Base-by-base conservation (phyloP, 2,888 invertebrate species). In the Stratiomys singularior region DNA sequence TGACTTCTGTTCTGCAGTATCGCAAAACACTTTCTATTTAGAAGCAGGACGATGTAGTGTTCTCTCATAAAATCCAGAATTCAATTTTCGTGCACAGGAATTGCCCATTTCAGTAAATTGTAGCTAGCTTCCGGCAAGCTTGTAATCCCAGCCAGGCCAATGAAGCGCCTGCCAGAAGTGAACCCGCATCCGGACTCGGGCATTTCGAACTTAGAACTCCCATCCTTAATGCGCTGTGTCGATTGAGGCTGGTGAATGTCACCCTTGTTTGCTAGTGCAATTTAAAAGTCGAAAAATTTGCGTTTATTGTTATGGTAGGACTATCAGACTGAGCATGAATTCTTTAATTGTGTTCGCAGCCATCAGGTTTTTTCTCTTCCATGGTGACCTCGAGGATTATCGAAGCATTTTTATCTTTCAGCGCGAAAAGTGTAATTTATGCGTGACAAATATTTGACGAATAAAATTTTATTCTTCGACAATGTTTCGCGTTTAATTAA, bases 91-190 rank as follows among this genome's bases (percentile, higher is more conserved):
- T 78, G 77, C 77, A 77, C 76, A 63, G 79, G 76, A 79, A 79
- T 79, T 77, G 79, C 79, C 79, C 77, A 79, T 79, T 79, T 79
- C 71, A 56, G 77, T 79, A 76, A 79, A 79, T 77, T 79, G 79
- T 79, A 72, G 77, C 74, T 74, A 77, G 76, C 77, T 77, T 78
- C 77, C 74, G 69, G 72, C 25, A 44, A 56, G 64, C 56, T 52
- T 69, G 63, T 56, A 58, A 46, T 71, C 66, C 71, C 60, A 66
- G 66, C 56, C 76, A 72, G 76, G 60, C 74, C 74, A 74, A 58
- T 58, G 60, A 30, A 4, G 27, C 23, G 25, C 0, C 23, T 5
- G 9, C 5, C 18, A 25, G 37, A 15, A 72, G 30, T 72, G 46
- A 13, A 27, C 52, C 30, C 21, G 72, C 13, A 21, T 30, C 5